Conservation (phyloP, 2,797 vertebrate species). For the Gambelia wislizenii region DNA sequence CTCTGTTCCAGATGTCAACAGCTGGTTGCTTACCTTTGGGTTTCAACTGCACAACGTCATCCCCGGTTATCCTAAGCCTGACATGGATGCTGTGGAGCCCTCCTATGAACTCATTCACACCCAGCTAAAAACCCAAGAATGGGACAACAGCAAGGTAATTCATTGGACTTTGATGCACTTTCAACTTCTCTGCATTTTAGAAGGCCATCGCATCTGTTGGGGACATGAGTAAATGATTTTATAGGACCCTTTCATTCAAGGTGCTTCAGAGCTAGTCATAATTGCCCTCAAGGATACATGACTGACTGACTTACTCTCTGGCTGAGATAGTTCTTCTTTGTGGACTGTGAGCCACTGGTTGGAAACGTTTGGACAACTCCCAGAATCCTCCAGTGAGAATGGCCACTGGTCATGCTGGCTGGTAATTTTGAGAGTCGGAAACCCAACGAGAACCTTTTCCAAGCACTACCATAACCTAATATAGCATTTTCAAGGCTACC, state of each 20-base stretch:
- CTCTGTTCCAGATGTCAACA: constrained; percentile 92
- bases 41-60: constrained; percentile 99
- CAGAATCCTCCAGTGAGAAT: too few species aligned
- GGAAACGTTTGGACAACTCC: too few species aligned
- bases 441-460: neutral
- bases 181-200: neutral
- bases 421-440: neutral
- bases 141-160: constrained; percentile 97
- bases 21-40: constrained; percentile 98
- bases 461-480: neutral
- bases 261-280: neutral
- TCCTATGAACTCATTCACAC: constrained; percentile 94
- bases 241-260: neutral
- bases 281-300: neutral
- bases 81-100: constrained; percentile 90
- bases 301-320: too few species aligned
- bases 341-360: too few species aligned
- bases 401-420: too few species aligned
- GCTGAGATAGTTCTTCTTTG: too few species aligned
- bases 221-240: neutral
- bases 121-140: constrained; percentile 97
- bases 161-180: neutral
- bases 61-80: constrained; percentile 94
- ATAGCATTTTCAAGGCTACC: neutral
- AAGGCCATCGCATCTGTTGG: neutral